Evolutionary conservation across 2,797 vertebrate species (phyloP).

Genomic region (Scleropages formosus): DNA sequence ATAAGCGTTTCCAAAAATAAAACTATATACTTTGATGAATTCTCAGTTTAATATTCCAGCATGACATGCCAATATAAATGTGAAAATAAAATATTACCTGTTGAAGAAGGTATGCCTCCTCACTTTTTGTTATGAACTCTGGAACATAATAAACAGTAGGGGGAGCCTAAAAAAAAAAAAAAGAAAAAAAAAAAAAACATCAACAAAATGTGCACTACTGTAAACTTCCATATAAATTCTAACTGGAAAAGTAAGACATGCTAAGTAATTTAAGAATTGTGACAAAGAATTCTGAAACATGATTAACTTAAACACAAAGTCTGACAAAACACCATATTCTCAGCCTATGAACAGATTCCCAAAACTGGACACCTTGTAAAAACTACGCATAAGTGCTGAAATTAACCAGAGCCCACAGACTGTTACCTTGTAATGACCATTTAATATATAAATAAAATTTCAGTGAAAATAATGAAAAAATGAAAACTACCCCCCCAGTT

Average conservation of each 20-base stretch:
- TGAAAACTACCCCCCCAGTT: too few species aligned
- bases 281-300: too few species aligned
- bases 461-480: too few species aligned
- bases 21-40: not conserved
- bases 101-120: conserved; percentile 62
- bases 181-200: not conserved
- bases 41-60: not conserved
- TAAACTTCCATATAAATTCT: not conserved
- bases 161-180: conserved; percentile 51
- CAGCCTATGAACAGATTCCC: too few species aligned
- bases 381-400: too few species aligned
- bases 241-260: conserved; percentile 2
- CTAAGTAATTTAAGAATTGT: not conserved
- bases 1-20: not conserved
- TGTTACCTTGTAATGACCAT: too few species aligned
- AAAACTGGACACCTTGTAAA: too few species aligned
- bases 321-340: too few species aligned
- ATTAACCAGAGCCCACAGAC: too few species aligned
- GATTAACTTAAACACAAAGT: too few species aligned
- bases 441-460: too few species aligned
- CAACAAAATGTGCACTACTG: not conserved
- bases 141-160: conserved; percentile 65
- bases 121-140: conserved; percentile 62
- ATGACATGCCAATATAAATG: not conserved
- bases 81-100: conserved; percentile 50